These are phyloP conservation scores for Achroia grisella DNA, from an alignment of 1,140 invertebrate genomes.

Conservation along the genomic window DNA sequence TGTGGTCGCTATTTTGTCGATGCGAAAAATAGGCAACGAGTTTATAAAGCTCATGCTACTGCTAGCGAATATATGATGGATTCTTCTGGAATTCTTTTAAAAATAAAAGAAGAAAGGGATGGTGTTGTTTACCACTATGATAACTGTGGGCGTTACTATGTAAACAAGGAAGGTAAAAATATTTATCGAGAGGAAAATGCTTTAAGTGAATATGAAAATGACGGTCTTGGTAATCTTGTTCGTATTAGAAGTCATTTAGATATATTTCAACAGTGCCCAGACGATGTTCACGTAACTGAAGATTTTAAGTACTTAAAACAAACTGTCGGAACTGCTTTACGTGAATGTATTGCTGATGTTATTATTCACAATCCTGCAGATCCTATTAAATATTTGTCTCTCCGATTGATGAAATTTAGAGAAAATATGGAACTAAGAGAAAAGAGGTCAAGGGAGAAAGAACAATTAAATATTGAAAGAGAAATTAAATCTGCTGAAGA, in stretches of 20 bases:
- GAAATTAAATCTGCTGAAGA: slow-evolving; percentile 47
- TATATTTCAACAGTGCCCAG: slow-evolving; percentile 51
- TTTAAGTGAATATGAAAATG: slow-evolving; percentile 61
- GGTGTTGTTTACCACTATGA: slow-evolving; percentile 52
- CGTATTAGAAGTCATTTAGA: slow-evolving; percentile 54
- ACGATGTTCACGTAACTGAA: slow-evolving; percentile 48
- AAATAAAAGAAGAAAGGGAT: slow-evolving; percentile 51
- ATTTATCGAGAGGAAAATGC: slow-evolving; percentile 56
- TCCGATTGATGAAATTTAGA: slow-evolving; percentile 44
- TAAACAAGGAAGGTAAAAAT: slow-evolving; percentile 49
- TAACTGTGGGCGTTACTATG: slow-evolving; percentile 56
- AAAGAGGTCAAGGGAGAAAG: slow-evolving; percentile 39
- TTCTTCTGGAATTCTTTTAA: slow-evolving; percentile 43
- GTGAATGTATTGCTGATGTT: slow-evolving; percentile 48
- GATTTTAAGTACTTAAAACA: slow-evolving; percentile 58
- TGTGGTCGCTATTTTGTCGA: slow-evolving; percentile 63
- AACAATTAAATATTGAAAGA: slow-evolving; percentile 44
- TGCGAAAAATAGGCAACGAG: slow-evolving; percentile 37
- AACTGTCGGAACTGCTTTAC: slow-evolving; percentile 50
- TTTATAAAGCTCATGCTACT: slow-evolving; percentile 54
- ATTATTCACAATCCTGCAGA: slow-evolving; percentile 52
- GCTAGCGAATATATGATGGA: slow-evolving; percentile 65
- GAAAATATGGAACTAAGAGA: slow-evolving; percentile 57
- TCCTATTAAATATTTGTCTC: slow-evolving; percentile 55
- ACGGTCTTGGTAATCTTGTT: slow-evolving; percentile 62